Evolutionary conservation across 2,797 vertebrate genomes (phyloP), one percentile per base, ranked within the genome.

Genomic region (Manis javanica): DNA sequence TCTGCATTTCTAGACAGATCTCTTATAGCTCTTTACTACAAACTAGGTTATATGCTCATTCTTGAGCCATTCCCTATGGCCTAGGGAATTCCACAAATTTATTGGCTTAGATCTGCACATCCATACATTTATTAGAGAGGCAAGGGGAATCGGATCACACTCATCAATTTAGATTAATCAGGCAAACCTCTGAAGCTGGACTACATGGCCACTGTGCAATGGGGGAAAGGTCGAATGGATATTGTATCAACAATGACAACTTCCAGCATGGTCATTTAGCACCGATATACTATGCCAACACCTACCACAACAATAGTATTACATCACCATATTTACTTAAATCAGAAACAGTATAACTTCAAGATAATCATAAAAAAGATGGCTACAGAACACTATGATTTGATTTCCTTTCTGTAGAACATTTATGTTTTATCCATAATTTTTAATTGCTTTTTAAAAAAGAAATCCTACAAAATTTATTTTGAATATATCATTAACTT

Each of bases 401-500:
- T 88, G 89, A 85, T 69, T 77, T 81, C 18, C 7, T 78, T 72
- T 95, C 81, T 81, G 23, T 77, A 64, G 78, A 91, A 37, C 19
- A 66, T 61, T 87, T 71, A 57, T 24, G 42, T 31, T 88, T 95
- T 66, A 92, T 49, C 55, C 46, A 23, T 77, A 63, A 85, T 61
- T 74, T 83, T 82, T 61, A 79, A n/a, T 49, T 94, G 23, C 29
- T 69, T 63, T 82, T 31, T 49, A 3, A 66, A 69, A 10, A 46
- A 75, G 63, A 85, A 91, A 71, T 51, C 31, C 6, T 92, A 34
- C 16, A 82, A 68, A 78, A 59, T 81, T 87, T 92, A 90, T 9
- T 92, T 82, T 92, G 19, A 87, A 46, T 9, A 61, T 75, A 75
- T 24, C 39, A 13, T 83, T 79, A 93, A 63, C 21, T 93, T 96